Conservation (phyloP, 2,888 invertebrate genomes). For the Hypolimnas misippus region DNA sequence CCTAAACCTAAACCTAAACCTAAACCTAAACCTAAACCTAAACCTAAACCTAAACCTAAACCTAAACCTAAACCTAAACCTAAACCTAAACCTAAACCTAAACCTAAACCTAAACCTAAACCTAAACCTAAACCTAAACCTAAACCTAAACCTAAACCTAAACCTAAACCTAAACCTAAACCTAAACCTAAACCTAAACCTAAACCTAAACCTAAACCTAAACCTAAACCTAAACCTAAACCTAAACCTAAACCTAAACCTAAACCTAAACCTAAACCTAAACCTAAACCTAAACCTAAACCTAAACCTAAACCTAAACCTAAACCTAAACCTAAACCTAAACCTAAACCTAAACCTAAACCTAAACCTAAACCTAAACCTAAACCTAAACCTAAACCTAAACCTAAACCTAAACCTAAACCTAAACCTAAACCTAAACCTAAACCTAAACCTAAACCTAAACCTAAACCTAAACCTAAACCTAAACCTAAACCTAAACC, state of each 20-base stretch:
- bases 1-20: slow-evolving; percentile 19
- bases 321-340: slow-evolving; percentile 19
- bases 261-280: slow-evolving; percentile 18
- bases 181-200: slow-evolving; percentile 19
- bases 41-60: slow-evolving; percentile 19
- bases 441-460: slow-evolving; percentile 16
- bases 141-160: slow-evolving; percentile 18
- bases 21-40: slow-evolving; percentile 18
- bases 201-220: slow-evolving; percentile 18
- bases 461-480: slow-evolving; percentile 16
- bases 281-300: slow-evolving; percentile 19
- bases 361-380: slow-evolving; percentile 22
- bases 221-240: slow-evolving; percentile 19
- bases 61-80: slow-evolving; percentile 19
- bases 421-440: slow-evolving; percentile 16
- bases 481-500: slow-evolving; percentile 16
- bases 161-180: slow-evolving; percentile 16
- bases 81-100: slow-evolving; percentile 18
- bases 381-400: slow-evolving; percentile 21
- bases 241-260: slow-evolving; percentile 19
- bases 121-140: slow-evolving; percentile 19
- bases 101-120: slow-evolving; percentile 19
- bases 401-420: slow-evolving; percentile 16
- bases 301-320: slow-evolving; percentile 19
- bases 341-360: slow-evolving; percentile 22